Conservation (phyloP, 2,113 vertebrate genomes). For the Ameiurus melas region DNA sequence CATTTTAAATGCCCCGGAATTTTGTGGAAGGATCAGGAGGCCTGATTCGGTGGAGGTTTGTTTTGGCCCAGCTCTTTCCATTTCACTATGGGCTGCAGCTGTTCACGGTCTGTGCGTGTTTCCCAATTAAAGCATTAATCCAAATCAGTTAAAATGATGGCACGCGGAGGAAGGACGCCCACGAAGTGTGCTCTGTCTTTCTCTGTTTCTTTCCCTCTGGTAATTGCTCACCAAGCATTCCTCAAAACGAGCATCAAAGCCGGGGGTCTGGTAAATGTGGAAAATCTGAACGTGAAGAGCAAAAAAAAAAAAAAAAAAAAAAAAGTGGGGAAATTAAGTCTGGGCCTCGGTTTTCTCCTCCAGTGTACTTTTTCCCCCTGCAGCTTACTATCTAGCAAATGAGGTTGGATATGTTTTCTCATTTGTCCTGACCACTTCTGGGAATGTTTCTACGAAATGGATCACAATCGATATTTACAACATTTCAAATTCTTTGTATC, state of each 20-base stretch:
- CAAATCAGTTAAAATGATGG: constrained; percentile 75
- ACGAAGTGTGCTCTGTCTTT: constrained; percentile 54
- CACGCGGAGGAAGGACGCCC: constrained; percentile 62
- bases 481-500: not conserved
- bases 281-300: constrained; percentile 71
- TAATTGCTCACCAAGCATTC: constrained; percentile 72
- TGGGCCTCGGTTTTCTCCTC: constrained; percentile 49
- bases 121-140: constrained; percentile 81
- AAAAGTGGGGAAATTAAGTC: constrained; percentile 58
- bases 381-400: constrained; percentile 54
- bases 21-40: constrained; percentile 62
- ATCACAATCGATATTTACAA: constrained; percentile 6
- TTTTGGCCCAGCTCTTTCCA: constrained; percentile 66
- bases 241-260: constrained; percentile 70
- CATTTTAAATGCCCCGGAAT: constrained; percentile 61
- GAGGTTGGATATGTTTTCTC: constrained; percentile 44
- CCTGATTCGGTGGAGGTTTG: constrained; percentile 69
- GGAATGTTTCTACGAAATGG: not conserved
- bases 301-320: constrained; percentile 40
- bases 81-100: constrained; percentile 73
- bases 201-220: constrained; percentile 49
- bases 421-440: constrained; percentile 5
- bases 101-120: constrained; percentile 71
- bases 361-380: constrained; percentile 52
- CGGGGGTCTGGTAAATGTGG: constrained; percentile 71